These are phyloP conservation scores for Laupala kohalensis DNA, from an alignment of 1,140 invertebrate species.

Conservation along the genomic window DNA sequence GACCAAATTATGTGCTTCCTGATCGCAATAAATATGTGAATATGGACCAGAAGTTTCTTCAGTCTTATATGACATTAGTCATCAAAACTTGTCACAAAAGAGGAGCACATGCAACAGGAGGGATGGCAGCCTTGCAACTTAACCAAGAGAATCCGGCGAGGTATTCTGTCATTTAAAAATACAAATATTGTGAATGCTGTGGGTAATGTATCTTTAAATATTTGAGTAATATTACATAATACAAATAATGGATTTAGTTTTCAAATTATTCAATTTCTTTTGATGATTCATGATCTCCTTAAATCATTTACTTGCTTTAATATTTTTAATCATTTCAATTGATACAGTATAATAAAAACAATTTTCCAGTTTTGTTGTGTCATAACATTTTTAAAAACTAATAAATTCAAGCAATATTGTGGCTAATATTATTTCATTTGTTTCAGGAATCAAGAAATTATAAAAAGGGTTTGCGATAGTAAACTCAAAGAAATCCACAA, in stretches of 20 bases:
- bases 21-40: slow-evolving; percentile 55
- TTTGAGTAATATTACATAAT: no score
- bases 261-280: no score
- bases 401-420: not conserved
- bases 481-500: slow-evolving; percentile 42
- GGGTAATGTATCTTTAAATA: no score
- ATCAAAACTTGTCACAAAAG: slow-evolving; percentile 46
- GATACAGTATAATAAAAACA: not conserved
- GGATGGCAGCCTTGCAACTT: slow-evolving; percentile 47
- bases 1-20: slow-evolving; percentile 44
- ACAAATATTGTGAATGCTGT: no score
- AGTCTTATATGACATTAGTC: slow-evolving; percentile 45
- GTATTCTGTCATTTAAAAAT: no score
- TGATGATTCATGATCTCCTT: no score
- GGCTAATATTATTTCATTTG: not conserved
- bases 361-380: not conserved
- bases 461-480: slow-evolving; percentile 29
- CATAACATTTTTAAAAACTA: not conserved
- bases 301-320: no score
- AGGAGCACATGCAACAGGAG: slow-evolving; percentile 50
- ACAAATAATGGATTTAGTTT: no score
- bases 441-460: not conserved
- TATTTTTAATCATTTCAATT: no score
- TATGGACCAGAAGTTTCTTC: slow-evolving; percentile 47
- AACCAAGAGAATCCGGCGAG: no score